Percentiles rank a stretch among this genome's conserved stretches.
Conservation (phyloP, 2,113 vertebrate genomes). For the Chaetodon trifascialis region DNA sequence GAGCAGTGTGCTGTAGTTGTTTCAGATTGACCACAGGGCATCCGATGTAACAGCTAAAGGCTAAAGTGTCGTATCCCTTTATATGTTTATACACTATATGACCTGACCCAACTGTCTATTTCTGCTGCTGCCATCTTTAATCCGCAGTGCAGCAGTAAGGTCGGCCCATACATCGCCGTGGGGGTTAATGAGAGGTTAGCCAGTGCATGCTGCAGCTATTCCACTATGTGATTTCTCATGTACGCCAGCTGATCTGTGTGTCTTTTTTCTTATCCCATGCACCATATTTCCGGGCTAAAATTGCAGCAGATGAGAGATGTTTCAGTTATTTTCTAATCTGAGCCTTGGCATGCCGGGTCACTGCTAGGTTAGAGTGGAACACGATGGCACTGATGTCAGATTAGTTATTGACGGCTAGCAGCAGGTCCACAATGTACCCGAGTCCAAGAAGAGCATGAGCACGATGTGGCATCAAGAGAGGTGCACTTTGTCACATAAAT, state of each 20-base stretch:
- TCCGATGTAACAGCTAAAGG: conserved; percentile 21
- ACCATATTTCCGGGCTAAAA: conserved; percentile 5
- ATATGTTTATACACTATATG: not conserved
- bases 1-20: not conserved
- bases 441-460: not conserved
- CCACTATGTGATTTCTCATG: not conserved
- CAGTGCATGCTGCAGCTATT: not conserved
- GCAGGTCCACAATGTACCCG: not conserved
- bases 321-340: conserved; percentile 23
- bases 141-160: conserved; percentile 33
- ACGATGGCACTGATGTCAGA: conserved; percentile 24
- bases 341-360: not conserved
- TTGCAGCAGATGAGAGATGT: conserved; percentile 25
- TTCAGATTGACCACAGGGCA: conserved; percentile 23
- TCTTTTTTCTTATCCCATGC: not conserved
- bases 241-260: not conserved
- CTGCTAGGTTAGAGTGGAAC: conserved; percentile 15
- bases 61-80: conserved; percentile 21
- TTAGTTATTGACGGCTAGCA: conserved; percentile 10
- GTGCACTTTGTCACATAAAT: not conserved
- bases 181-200: conserved; percentile 25
- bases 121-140: conserved; percentile 37
- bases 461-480: not conserved
- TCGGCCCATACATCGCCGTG: not conserved
- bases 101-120: conserved; percentile 21